Base-by-base conservation (phyloP, 2,888 invertebrate genomes). In the Myopa tessellatipennis region DNA sequence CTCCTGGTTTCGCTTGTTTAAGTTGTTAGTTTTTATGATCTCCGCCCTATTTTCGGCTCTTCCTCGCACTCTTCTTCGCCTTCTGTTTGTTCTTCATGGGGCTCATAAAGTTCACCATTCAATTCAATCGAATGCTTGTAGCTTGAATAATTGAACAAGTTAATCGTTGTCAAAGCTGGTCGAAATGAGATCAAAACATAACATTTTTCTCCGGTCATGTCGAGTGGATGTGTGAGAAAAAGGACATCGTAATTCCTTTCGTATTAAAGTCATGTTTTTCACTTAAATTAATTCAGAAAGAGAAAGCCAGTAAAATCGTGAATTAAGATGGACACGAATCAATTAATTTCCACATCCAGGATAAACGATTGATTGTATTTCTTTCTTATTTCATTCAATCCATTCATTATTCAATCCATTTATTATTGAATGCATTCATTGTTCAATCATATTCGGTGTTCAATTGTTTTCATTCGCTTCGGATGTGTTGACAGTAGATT, bases 331-430 rank as follows among this genome's bases (percentile, higher is more conserved):
- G 55, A 55, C 14, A 55, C 45, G 3, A 10, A 70, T 70, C 70
- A 70, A 70, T 70, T 55, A 70, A 55, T 36, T 70, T 34, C 16
- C 34, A 50, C 55, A 58, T 58, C 55, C 52, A 69, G 38, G 40
- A 68, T 40, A 68, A 68, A 40, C 68, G 40, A 40, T 45, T 68
- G 68, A 50, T 40, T 68, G 69, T 26, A 63, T 63, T 60, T 8
- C 36, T 45, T 45, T 45, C 7, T 45, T 45, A 8, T 45, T 45
- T 8, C 3, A 26, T 26, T 26, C 26, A 26, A 26, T 45, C 45
- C 45, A 6, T 45, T 45, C 45, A 45, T 45, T 45, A 10, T 6
- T 45, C 45, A 45, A 10, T 45, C 26, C 26, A 45, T 45, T 45
- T 8, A 45, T 45, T 45, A 8, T 45, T 10, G 26, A 26, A 26